Base-by-base conservation (phyloP, 23 tunicate genomes). In the Styela plicata region DNA sequence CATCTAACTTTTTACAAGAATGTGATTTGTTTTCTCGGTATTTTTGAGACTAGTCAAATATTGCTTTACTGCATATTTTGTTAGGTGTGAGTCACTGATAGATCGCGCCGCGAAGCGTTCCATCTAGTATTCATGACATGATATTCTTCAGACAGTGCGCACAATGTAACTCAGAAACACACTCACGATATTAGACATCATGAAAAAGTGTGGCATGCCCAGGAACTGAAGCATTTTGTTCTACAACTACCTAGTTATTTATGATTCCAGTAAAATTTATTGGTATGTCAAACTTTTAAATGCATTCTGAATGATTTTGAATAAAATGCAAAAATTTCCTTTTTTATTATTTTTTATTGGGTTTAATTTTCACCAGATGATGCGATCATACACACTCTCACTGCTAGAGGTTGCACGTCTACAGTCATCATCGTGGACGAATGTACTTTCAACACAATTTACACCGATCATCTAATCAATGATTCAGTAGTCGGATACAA, bases 121-220 rank as follows among this genome's bases (percentile, higher is more conserved):
- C n/a, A n/a, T n/a, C n/a, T n/a, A n/a, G n/a, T n/a, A n/a, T n/a
- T n/a, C n/a, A n/a, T n/a, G n/a, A n/a, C n/a, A n/a, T n/a, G n/a
- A n/a, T n/a, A n/a, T n/a, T n/a, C n/a, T 80, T 16, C 74, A 65
- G 74, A 30, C 2, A 33, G 27, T 80, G 84, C 26, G 84, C 64
- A 0, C 84, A 80, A 64, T 80, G 84, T 26, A 33, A 65, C 36
- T 31, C 64, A 23, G 84, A 80, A 66, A 66, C 25, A 0, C 74
- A 80, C 53, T 3, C 57, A 10, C 31, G 37, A 29, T 80, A 74
- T 34, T 16, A 61, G 2, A 64, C 62, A 22, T 17, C 24, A 80
- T 64, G 74, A 23, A 80, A 74, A 29, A 37, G 74, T 22, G 34
- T 36, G 31, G 34, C 31, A 2, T 80, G 84, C 24, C 84, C 84